Conservation (phyloP, 2,888 invertebrate species). For the Cataglyphis altisquamis region DNA sequence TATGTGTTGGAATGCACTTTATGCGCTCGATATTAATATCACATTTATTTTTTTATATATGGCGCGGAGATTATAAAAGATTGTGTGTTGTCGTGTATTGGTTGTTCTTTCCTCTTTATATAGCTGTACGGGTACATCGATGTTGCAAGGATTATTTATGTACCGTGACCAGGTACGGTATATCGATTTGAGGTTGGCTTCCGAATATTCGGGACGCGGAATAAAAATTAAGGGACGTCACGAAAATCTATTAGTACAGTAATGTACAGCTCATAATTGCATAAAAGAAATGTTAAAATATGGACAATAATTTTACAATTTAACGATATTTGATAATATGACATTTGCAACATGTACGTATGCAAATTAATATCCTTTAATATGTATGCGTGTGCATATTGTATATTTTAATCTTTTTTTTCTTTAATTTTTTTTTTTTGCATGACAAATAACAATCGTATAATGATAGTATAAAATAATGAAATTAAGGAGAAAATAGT, state of each 20-base stretch:
- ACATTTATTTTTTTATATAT: constrained; percentile 45
- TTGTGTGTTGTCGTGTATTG: constrained; percentile 58
- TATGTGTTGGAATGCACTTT: neutral
- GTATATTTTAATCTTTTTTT: neutral
- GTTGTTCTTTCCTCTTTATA: constrained; percentile 32
- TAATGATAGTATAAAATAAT: neutral
- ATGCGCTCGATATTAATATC: constrained; percentile 3
- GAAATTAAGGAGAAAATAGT: neutral
- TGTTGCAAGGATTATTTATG: constrained; percentile 68
- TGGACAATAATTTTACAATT: neutral
- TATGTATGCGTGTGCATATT: neutral
- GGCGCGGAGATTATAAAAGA: constrained; percentile 56
- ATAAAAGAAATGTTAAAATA: constrained; percentile 12
- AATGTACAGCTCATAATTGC: constrained; percentile 26
- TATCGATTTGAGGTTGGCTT: constrained; percentile 62
- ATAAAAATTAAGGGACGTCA: constrained; percentile 69
- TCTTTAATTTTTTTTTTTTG: too few species aligned
- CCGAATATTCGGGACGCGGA: constrained; percentile 41
- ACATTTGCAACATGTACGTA: neutral
- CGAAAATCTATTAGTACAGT: constrained; percentile 59
- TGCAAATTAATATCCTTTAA: neutral
- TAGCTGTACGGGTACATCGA: constrained; percentile 21
- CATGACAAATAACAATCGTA: neutral
- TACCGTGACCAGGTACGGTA: constrained; percentile 36
- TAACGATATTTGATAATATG: neutral